Conservation (phyloP, 2,113 vertebrate genomes). For the Protobothrops mucrosquamatus region DNA sequence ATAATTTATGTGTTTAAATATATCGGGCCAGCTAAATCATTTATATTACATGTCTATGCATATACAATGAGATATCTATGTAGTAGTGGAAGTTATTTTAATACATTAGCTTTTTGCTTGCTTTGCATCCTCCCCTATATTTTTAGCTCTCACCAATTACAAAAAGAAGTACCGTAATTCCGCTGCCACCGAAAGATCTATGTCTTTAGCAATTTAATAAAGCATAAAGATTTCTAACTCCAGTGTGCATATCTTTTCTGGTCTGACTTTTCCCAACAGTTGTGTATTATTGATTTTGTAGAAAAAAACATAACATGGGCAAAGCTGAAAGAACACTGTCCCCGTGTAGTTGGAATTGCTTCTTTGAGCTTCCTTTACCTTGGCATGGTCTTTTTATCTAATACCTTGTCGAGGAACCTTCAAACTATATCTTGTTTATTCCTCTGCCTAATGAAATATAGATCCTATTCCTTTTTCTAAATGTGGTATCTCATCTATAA, state of each 20-base stretch:
- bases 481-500: too few relatives aligned
- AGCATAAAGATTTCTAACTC: background rate
- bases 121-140: background rate
- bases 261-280: background rate
- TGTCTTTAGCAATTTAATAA: background rate
- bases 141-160: background rate
- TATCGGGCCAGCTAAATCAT: background rate
- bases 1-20: background rate
- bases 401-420: background rate
- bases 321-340: background rate
- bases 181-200: background rate
- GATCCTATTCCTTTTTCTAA: background rate
- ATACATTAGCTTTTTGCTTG: background rate
- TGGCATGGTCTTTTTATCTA: slow-evolving; percentile 47
- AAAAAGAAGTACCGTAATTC: background rate
- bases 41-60: background rate
- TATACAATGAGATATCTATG: background rate
- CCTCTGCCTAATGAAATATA: background rate
- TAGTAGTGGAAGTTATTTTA: background rate
- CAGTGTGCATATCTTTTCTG: background rate
- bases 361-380: slow-evolving; percentile 24
- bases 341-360: slow-evolving; percentile 51
- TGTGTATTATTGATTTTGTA: background rate
- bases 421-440: background rate
- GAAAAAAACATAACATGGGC: slow-evolving; percentile 21